A percentile compares a stretch with the other conserved stretches of the same genome.
Evolutionary conservation across 2,113 vertebrate species (phyloP).

Genomic region (Athene noctua): DNA sequence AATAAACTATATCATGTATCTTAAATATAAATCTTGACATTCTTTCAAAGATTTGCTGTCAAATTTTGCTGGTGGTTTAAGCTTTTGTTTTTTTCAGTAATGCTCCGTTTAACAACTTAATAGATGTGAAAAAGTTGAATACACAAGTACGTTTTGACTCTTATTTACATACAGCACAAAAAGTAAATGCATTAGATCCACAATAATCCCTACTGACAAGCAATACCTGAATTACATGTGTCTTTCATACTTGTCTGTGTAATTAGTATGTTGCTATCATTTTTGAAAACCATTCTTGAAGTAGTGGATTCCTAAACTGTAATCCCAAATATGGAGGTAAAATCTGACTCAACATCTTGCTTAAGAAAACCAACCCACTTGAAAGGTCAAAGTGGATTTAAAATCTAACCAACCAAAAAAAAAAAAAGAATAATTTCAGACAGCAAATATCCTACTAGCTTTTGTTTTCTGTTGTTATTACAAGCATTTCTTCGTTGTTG

Average conservation of each 20-base stretch:
- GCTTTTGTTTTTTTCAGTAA: neutral
- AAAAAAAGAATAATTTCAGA: neutral
- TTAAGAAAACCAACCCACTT: neutral
- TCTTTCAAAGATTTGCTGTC: neutral
- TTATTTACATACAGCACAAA: neutral
- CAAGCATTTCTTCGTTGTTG: neutral
- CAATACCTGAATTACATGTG: neutral
- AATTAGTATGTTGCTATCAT: neutral
- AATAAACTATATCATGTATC: neutral
- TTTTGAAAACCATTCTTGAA: neutral
- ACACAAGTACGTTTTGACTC: neutral
- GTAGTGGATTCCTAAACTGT: neutral
- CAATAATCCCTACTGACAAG: neutral
- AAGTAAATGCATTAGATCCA: neutral
- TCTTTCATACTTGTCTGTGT: neutral
- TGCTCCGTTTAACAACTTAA: neutral
- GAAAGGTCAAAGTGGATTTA: neutral
- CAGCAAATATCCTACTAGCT: neutral
- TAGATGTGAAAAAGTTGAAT: neutral
- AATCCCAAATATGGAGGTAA: neutral
- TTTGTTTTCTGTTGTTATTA: neutral
- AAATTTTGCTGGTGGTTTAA: neutral
- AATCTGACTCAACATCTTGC: neutral
- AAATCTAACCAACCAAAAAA: neutral
- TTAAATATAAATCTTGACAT: neutral